phyloP scores from a whole-genome alignment of 2,113 vertebrate genomes.

The Ovis aries region DNA sequence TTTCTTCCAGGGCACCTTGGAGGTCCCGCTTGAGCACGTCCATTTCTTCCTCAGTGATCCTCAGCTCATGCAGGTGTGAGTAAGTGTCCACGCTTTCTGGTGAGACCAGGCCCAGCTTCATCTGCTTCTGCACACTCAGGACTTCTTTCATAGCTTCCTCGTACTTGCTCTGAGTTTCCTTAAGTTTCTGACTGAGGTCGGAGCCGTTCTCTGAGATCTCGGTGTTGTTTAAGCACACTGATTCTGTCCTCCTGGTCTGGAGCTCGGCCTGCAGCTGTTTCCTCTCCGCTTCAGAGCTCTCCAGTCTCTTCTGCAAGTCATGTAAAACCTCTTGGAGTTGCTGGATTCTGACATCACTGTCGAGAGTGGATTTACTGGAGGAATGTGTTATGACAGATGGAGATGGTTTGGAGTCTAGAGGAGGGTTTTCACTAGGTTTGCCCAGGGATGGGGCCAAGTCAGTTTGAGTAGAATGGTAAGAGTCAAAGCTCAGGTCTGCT shows the following conservation, averaged over 20 bases:
- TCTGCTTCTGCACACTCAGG: conserved; percentile 80
- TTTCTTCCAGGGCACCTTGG: conserved; percentile 79
- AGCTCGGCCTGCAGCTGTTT: conserved; percentile 81
- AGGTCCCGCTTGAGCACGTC: conserved; percentile 84
- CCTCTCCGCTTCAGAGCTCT: conserved; percentile 85
- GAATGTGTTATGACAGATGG: conserved; percentile 24
- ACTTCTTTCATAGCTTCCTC: conserved; percentile 86
- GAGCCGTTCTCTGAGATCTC: conserved; percentile 86
- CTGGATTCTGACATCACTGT: conserved; percentile 77
- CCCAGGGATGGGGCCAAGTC: conserved; percentile 78
- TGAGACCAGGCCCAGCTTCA: conserved; percentile 69
- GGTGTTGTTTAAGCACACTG: conserved; percentile 64
- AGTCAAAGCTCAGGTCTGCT: conserved; percentile 79
- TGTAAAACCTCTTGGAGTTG: conserved; percentile 85
- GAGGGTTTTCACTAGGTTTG: conserved; percentile 56
- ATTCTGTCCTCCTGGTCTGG: conserved; percentile 70
- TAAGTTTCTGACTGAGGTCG: conserved; percentile 85
- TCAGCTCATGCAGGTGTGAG: conserved; percentile 72
- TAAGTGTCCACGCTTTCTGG: conserved; percentile 68
- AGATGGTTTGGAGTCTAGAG: conserved; percentile 64
- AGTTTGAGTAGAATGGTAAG: conserved; percentile 84
- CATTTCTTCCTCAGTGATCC: conserved; percentile 79
- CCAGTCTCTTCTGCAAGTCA: conserved; percentile 81
- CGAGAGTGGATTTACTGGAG: conserved; percentile 56
- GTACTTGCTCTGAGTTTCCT: conserved; percentile 85